Base-by-base conservation (phyloP, 2,113 vertebrate species). In the Apteryx owenii region DNA sequence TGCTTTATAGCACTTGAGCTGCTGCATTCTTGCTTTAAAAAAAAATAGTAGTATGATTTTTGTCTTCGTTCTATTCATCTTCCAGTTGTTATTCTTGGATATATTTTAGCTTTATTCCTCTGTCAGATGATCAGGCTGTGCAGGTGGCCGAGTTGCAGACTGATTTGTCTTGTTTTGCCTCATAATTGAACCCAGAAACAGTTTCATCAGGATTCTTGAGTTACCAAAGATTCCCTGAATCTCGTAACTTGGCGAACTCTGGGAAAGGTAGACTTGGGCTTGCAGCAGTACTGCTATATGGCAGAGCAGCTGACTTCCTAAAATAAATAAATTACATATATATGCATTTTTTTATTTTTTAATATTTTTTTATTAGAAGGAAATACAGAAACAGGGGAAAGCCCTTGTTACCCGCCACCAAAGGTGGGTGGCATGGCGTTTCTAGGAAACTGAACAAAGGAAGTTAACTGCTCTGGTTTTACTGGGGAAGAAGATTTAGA, bases 141-240 rank as follows among this genome's bases (percentile, higher is more conserved):
- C 58, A 8, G 48, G 61, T 31, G 65, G 46, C 44, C 20, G 19
- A 0, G 4, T 26, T 33, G 42, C 69, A 10, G 44, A 9, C n/a
- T 22, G 17, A 29, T 23, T 46, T 44, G 31, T 15, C 54, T 75
- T 18, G 66, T 44, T 79, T 65, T 36, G 17, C 33, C n/a, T 88
- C 38, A 12, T 9, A 9, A 10, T 6, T 70, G 78, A 33, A 1
- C 82, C 17, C 50, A 10, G 14, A 51, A 60, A 8, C 54, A 85
- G 25, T n/a, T 46, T n/a, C 18, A 2, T 23, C 85, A 31, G 60
- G 64, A 18, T 20, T 85, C 19, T 28, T 7, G 46, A 8, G 58
- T 53, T 13, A 3, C 21, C 13, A 1, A 4, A 46, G 66, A 8
- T 44, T 33, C 8, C 0, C 31, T 42, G 60, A 56, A 1, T 2